Conservation (phyloP, 2,797 vertebrate genomes). For the Rhinatrema bivittatum region DNA sequence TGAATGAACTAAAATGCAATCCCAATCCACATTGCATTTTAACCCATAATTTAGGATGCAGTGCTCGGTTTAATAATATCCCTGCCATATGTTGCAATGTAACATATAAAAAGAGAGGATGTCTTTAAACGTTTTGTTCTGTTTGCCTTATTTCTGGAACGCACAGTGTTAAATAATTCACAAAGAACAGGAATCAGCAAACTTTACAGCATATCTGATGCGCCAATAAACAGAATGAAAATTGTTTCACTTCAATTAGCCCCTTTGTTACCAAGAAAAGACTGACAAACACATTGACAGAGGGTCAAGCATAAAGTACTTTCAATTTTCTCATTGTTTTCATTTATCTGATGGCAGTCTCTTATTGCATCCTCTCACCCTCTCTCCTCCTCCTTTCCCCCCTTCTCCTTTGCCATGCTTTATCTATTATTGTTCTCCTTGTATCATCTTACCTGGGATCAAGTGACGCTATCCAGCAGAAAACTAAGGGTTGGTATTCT, state of each 20-base stretch:
- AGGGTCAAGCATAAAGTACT: conserved; percentile 53
- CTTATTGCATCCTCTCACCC: conserved; percentile 26
- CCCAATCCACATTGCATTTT: too few species aligned
- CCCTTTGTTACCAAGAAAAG: conserved; percentile 82
- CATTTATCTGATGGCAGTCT: conserved; percentile 37
- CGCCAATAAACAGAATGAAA: conserved; percentile 75
- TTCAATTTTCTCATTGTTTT: conserved; percentile 64
- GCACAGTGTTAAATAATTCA: conserved; percentile 82
- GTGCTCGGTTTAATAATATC: too few species aligned
- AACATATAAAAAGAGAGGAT: too few species aligned
- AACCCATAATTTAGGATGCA: too few species aligned
- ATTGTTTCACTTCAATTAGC: conserved; percentile 81
- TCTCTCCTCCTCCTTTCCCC: conserved; percentile 33
- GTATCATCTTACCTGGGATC: conserved; percentile 76
- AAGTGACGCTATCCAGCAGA: conserved; percentile 65
- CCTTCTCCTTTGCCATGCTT: conserved; percentile 28
- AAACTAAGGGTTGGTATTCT: conserved; percentile 62
- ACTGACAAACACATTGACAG: conserved; percentile 70
- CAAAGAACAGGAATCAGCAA: conserved; percentile 67
- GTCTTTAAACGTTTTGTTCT: conserved; percentile 34
- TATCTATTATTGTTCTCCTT: conserved; percentile 42
- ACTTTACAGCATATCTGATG: conserved; percentile 86
- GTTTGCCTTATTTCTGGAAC: conserved; percentile 49
- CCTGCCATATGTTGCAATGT: too few species aligned
- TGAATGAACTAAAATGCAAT: too few species aligned